These are phyloP conservation scores for Drosophila teissieri DNA, from an alignment of 1,140 invertebrate species.

Conservation along the genomic window DNA sequence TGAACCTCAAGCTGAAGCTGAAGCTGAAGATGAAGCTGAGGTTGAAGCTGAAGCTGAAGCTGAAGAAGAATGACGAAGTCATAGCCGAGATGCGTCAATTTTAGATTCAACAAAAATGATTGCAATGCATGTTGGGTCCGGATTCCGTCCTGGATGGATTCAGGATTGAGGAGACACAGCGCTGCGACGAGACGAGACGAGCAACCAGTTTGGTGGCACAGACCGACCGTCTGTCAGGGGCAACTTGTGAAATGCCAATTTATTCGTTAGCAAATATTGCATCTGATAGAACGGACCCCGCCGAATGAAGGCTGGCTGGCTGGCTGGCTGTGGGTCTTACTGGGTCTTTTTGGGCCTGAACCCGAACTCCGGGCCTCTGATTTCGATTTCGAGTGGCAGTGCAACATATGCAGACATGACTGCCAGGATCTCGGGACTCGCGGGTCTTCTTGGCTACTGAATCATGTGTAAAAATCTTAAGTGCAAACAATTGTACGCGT, in stretches of 20 bases:
- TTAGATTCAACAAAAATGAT: conserved; percentile 83
- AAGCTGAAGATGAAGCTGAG: conserved; percentile 45
- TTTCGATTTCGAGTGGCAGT: conserved; percentile 69
- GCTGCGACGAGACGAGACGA: conserved; percentile 10
- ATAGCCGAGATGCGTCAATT: conserved; percentile 83
- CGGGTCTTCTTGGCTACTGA: conserved; percentile 71
- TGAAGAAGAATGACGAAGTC: conserved; percentile 77
- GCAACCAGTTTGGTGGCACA: conserved; percentile 31
- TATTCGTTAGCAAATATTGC: conserved; percentile 83
- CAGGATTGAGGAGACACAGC: background rate
- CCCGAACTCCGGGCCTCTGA: conserved; percentile 18
- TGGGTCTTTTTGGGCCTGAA: conserved; percentile 9
- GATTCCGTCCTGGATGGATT: conserved; percentile 48
- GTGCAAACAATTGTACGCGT: conserved; percentile 84
- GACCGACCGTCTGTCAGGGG: conserved; percentile 69
- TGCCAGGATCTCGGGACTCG: conserved; percentile 32
- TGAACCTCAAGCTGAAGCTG: background rate
- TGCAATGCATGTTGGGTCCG: conserved; percentile 76
- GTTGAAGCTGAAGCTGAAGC: conserved; percentile 7
- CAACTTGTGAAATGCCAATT: conserved; percentile 83
- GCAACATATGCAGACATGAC: conserved; percentile 83
- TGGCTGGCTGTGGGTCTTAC: background rate
- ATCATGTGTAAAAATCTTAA: conserved; percentile 85
- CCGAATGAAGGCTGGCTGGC: background rate
- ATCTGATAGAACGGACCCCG: conserved; percentile 75